A percentile compares a stretch with the other conserved stretches of the same genome.
phyloP scores from a whole-genome alignment of 2,888 invertebrate species.

The Resseliella maxima region DNA sequence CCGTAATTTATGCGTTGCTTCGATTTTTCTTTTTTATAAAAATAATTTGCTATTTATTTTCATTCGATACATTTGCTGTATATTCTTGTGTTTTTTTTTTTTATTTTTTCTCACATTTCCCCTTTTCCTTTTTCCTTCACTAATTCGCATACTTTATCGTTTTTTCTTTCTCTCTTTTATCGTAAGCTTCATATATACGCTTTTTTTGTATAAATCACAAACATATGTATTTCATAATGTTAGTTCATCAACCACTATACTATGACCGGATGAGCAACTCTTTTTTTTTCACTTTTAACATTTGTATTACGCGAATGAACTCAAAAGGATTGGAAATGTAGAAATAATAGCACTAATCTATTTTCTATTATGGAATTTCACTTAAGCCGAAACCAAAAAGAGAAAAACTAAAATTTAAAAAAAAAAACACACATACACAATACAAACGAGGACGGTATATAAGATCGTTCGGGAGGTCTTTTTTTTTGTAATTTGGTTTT shows the following conservation, averaged over 20 bases:
- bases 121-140: too few relatives aligned
- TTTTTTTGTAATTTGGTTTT: not conserved
- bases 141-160: not conserved
- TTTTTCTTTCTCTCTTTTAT: not conserved
- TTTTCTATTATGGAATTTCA: not conserved
- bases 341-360: not conserved
- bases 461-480: not conserved
- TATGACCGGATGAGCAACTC: not conserved
- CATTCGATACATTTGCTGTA: not conserved
- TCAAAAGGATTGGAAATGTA: not conserved
- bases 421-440: not conserved
- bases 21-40: constrained; percentile 4
- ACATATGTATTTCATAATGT: not conserved
- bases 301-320: not conserved
- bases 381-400: not conserved
- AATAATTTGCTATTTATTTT: not conserved
- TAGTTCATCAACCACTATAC: not conserved
- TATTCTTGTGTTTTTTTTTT: not conserved
- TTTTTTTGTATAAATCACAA: not conserved
- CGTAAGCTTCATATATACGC: too few relatives aligned
- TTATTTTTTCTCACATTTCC: not conserved
- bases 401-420: not conserved
- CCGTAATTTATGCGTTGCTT: constrained; percentile 22
- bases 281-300: not conserved
- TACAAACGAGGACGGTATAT: not conserved